Evolutionary conservation across 2,888 invertebrate species (phyloP).

Genomic region (Stenurella melanura): DNA sequence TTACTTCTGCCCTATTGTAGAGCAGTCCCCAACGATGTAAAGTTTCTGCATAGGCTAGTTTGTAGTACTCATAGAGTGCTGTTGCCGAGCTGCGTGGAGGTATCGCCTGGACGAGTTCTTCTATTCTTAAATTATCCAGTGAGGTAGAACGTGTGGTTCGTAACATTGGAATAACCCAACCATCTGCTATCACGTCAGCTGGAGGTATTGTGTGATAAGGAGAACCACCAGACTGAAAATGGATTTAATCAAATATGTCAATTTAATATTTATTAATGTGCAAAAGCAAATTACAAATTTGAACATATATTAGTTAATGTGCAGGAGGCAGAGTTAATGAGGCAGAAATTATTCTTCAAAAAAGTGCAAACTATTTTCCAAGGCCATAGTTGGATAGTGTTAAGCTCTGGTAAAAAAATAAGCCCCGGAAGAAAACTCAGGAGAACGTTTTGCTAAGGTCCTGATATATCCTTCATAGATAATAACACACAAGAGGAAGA

Average conservation of each 20-base stretch:
- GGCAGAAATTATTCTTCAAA: background rate
- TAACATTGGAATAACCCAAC: conserved; percentile 82
- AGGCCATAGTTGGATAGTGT: no score
- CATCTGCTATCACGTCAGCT: conserved; percentile 86
- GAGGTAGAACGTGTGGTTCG: conserved; percentile 88
- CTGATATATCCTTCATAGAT: no score
- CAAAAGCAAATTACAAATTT: background rate
- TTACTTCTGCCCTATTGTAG: conserved; percentile 76
- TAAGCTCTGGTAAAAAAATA: no score
- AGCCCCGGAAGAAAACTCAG: no score
- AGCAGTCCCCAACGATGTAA: conserved; percentile 78
- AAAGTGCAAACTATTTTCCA: no score
- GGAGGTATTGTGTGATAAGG: conserved; percentile 91
- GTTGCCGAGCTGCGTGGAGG: conserved; percentile 65
- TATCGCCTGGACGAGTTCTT: conserved; percentile 66
- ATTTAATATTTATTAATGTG: background rate
- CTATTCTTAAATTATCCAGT: conserved; percentile 81
- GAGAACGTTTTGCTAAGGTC: no score
- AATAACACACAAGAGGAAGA: no score
- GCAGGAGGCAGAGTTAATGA: background rate
- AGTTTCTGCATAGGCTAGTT: conserved; percentile 91
- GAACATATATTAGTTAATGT: background rate
- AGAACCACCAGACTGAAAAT: conserved; percentile 82
- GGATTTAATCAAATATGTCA: background rate
- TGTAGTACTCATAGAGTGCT: conserved; percentile 87